phyloP scores from a whole-genome alignment of 2,797 vertebrate species.

The Melanotaenia pygmaea region DNA sequence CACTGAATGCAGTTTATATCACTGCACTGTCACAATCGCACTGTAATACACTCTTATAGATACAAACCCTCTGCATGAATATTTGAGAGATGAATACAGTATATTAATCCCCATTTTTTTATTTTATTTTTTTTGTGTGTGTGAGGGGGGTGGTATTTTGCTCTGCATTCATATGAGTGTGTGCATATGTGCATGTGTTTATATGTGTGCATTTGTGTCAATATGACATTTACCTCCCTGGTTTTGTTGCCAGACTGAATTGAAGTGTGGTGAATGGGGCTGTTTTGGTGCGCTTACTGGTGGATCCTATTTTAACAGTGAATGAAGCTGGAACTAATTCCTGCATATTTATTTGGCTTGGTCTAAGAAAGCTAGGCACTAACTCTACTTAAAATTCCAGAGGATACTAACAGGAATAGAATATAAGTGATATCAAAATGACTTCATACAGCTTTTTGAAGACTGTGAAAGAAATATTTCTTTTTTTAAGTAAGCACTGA shows the following conservation, averaged over 20 bases:
- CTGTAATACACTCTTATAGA: not conserved
- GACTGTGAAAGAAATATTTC: constrained; percentile 49
- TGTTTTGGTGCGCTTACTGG: constrained; percentile 74
- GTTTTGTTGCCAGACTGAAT: constrained; percentile 55
- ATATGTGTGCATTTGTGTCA: constrained; percentile 18
- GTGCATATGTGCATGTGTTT: constrained; percentile 7
- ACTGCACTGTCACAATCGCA: not conserved
- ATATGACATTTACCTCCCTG: constrained; percentile 60
- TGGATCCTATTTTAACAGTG: constrained; percentile 72
- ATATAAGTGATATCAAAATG: constrained; percentile 42
- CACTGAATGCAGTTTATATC: not conserved
- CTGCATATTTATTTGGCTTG: constrained; percentile 79
- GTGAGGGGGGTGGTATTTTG: constrained; percentile 13
- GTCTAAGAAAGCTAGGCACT: constrained; percentile 69
- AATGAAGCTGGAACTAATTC: constrained; percentile 80
- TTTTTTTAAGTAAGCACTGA: constrained; percentile 37
- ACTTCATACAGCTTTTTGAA: constrained; percentile 49
- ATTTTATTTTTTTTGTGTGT: too few species aligned
- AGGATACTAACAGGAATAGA: constrained; percentile 47
- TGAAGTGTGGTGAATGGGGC: constrained; percentile 73
- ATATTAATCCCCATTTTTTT: constrained; percentile 35
- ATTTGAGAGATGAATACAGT: not conserved
- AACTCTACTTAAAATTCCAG: constrained; percentile 73
- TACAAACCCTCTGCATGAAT: not conserved
- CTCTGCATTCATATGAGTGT: constrained; percentile 2